Base-by-base conservation (phyloP, 1,140 invertebrate genomes). In the Phenacoccus solenopsis region DNA sequence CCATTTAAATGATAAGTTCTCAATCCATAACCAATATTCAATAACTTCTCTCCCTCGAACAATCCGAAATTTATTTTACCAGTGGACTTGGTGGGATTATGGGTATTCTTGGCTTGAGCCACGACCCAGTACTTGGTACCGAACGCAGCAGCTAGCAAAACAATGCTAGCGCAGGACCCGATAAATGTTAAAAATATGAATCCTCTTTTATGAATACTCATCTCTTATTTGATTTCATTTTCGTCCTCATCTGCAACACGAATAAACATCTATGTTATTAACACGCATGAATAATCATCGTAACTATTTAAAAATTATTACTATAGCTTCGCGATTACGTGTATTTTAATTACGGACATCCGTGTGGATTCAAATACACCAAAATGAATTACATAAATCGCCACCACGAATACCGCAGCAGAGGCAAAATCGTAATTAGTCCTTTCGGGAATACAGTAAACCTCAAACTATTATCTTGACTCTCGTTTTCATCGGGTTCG, bases 141-240 rank as follows among this genome's bases (percentile, higher is more conserved):
- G 70, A 96, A 79, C 27, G 91, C 88, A 12, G 90, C 89, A 13
- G 91, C 86, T 1, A 94, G 83, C 56, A 96, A 77, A 5, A 88
- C 91, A 67, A 94, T 87, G 69, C 88, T 89, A 67, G 93, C 78
- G 76, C 91, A 87, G 70, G 90, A 90, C 5, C 91, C 85, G 72
- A 95, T 88, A 77, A 96, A 94, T 22, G 93, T 95, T 69, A 90
- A 85, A 75, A 93, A 93, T 38, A 95, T 89, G 79, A 94, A 87
- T 24, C 89, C 88, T 72, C 89, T 80, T 75, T 86, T 86, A 73
- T 90, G 89, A 75, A 90, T 69, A 67, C 74, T 76, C 75, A 76
- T 76, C 61, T 64, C 59, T 64, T 27, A 22, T 64, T 64, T 13
- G 25, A 10, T 20, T 27, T 4, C 59, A 64, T 64, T 25, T 64